Base-by-base conservation (phyloP, 1,140 invertebrate genomes). In the Phortica variegata region DNA sequence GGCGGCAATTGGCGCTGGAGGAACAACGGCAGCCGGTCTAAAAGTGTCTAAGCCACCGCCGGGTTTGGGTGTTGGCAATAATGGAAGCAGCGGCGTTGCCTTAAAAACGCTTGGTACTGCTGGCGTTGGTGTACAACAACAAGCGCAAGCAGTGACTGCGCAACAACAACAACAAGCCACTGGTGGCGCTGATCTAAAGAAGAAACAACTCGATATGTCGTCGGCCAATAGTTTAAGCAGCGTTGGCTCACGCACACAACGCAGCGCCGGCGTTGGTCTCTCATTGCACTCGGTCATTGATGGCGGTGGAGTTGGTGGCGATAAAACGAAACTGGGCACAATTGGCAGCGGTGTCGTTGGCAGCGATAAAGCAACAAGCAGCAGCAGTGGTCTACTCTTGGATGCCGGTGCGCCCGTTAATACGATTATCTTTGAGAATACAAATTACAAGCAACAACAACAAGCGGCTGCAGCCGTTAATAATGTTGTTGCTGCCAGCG, bases 381-480 rank as follows among this genome's bases (percentile, higher is more conserved):
- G 43, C 23, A 48, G 13, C 47, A 39, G 4, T 41, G 47, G 13
- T 20, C 45, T 48, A 0, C 33, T 71, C 7, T 39, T 73, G 8
- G 61, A 74, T n/a, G 65, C 63, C 31, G 65, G 60, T 13, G 58
- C 88, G 1, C 88, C 90, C 1, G 89, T 93, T 12, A 87, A 91
- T 65, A 94, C 91, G 0, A 87, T 94, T 26, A 92, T 94, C 47
- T 94, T 94, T 71, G 92, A 94, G 71, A 94, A 94, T 75, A 93
- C 90, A 0, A 93, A 93, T 71, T 93, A 89, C 63, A 89, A 90
- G 77, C 83, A 84, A 46, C 83, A 66, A 60, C 84, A 79, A 73
- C 65, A 88, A 88, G 77, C 82, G 82, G 41, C 82, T 60, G 62
- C 84, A 78, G 72, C 32, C 40, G 40, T 29, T 48, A 43, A 41